Conservation (phyloP, 2,888 invertebrate species). For the Nebria brevicollis region DNA sequence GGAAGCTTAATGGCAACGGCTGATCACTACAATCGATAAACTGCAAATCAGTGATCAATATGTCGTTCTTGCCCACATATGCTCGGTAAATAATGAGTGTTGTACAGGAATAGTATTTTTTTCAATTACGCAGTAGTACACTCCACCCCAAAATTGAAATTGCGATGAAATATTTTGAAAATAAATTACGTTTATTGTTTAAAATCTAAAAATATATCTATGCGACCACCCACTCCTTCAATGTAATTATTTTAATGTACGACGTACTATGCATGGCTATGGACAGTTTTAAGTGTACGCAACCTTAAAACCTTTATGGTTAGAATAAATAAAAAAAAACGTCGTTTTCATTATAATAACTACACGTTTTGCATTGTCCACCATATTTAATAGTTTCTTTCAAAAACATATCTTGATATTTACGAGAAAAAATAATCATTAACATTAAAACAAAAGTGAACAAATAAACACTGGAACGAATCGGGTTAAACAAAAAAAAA, state of each 20-base stretch:
- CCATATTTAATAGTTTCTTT: background rate
- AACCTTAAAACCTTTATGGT: background rate
- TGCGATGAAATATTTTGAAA: too few species aligned
- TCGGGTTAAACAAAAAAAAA: background rate
- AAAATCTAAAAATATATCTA: background rate
- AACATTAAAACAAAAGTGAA: background rate
- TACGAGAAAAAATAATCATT: background rate
- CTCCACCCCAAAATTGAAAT: background rate
- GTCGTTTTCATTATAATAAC: background rate
- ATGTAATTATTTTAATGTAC: background rate
- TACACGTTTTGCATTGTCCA: background rate
- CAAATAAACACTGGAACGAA: background rate
- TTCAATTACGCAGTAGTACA: background rate
- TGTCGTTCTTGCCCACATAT: background rate
- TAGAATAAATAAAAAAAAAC: background rate
- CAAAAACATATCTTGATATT: background rate
- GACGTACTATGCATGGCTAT: background rate
- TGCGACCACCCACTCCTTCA: background rate
- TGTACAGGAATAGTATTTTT: background rate
- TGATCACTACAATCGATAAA: background rate
- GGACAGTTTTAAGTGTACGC: background rate
- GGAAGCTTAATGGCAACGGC: background rate
- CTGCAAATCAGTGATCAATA: background rate
- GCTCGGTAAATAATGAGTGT: background rate
- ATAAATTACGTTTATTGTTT: background rate